phyloP scores from a whole-genome alignment of 2,113 vertebrate genomes.

The Synodontis membranacea region DNA sequence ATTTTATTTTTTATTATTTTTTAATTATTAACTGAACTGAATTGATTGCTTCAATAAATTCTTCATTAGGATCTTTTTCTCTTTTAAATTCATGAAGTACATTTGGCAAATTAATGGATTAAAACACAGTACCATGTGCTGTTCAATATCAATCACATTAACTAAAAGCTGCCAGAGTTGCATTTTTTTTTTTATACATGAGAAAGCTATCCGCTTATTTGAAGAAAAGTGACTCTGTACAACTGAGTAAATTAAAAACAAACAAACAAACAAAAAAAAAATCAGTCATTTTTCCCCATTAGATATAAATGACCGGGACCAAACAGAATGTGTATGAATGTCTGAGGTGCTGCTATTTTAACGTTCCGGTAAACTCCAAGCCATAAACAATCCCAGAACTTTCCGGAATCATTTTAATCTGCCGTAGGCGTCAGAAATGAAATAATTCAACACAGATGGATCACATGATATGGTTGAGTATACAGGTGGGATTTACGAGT shows the following conservation, averaged over 20 bases:
- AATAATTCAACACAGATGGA: background rate
- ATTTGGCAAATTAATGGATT: background rate
- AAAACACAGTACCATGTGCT: background rate
- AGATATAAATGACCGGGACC: background rate
- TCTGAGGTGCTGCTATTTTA: background rate
- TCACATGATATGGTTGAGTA: background rate
- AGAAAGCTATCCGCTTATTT: background rate
- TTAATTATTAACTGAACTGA: too few species aligned
- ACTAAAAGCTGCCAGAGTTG: background rate
- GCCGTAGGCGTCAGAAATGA: background rate
- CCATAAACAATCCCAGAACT: background rate
- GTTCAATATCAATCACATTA: background rate
- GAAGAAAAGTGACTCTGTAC: background rate
- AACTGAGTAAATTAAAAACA: too few species aligned
- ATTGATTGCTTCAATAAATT: too few species aligned
- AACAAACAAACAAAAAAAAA: too few species aligned
- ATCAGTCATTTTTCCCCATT: background rate
- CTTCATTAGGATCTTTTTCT: background rate
- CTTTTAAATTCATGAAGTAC: too few species aligned
- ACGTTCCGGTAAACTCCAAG: background rate
- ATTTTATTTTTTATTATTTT: too few species aligned
- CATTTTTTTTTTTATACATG: background rate
- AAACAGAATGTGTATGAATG: background rate
- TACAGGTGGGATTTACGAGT: background rate
- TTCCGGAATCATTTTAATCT: background rate